Evolutionary conservation across 2,797 vertebrate species (phyloP), one percentile per base, ranked within the genome.

Genomic region (Cynopterus sphinx): DNA sequence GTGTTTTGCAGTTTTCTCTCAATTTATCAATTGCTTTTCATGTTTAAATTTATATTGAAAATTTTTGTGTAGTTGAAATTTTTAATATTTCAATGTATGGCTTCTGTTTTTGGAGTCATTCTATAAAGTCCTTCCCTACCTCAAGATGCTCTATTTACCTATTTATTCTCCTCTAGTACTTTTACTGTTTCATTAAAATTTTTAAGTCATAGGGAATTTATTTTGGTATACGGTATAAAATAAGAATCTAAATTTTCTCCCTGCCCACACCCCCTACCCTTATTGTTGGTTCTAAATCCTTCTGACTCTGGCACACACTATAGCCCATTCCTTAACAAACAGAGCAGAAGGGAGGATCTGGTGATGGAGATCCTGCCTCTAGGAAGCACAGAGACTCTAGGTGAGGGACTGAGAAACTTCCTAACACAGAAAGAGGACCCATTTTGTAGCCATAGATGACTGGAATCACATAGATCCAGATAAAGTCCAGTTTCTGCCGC

Each of bases 1-100:
- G 21, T 33, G 21, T 70, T 78, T 77, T 71, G 17, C 67, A 22
- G 22, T 22, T 84, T 31, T 24, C 9, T 1, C 22, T 13, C 31
- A 87, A 65, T 84, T 83, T 96, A 46, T 46, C 6, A n/a, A 28
- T 77, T 73, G n/a, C 65, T 81, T 95, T 90, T 92, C 59, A 79
- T 3, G 39, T 91, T 96, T 78, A 85, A 81, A 82, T 81, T 88
- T 65, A 61, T 33, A 67, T 39, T 61, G 61, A 36, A 86, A 65
- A 4, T 73, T 74, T 73, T 55, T 61, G 24, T 90, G 15, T 51
- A 68, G 51, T 78, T 46, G n/a, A 53, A 90, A 77, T 57, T 81
- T 61, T 87, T 75, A 88, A 57, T 88, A 55, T 83, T 83, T 89
- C 91, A 90, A 85, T 68, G 55, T 59, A 65, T 39, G 19, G 21